Conservation (phyloP, 2,797 vertebrate genomes). For the Megaceryle alcyon region DNA sequence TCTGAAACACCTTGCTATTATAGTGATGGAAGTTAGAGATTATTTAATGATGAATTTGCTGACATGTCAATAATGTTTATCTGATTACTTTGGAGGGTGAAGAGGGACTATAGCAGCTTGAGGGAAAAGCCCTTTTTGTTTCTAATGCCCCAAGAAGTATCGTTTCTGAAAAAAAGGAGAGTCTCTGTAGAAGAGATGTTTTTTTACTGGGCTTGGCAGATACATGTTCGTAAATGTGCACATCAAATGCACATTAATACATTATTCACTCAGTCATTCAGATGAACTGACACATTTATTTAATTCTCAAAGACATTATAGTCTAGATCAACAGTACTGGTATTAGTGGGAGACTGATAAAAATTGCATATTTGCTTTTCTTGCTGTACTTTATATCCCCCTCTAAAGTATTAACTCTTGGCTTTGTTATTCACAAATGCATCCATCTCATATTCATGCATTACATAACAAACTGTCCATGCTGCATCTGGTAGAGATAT, state of each 20-base stretch:
- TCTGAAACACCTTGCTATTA: conserved; percentile 10
- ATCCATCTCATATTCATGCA: conserved; percentile 3
- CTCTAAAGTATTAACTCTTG: conserved; percentile 35
- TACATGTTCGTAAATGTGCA: conserved; percentile 42
- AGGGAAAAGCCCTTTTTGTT: conserved; percentile 55
- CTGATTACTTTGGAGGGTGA: conserved; percentile 47
- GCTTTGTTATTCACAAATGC: conserved; percentile 26
- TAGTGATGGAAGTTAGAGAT: conserved; percentile 37
- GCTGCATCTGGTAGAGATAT: not conserved
- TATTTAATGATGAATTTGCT: conserved; percentile 55
- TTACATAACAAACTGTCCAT: conserved; percentile 21
- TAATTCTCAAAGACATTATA: conserved; percentile 51
- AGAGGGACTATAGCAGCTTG: conserved; percentile 24
- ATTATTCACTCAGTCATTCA: conserved; percentile 70
- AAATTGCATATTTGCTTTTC: conserved; percentile 47
- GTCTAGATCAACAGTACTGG: not conserved
- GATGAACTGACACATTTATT: conserved; percentile 57
- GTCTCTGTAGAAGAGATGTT: not conserved
- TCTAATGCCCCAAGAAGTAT: conserved; percentile 60
- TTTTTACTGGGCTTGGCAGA: conserved; percentile 56
- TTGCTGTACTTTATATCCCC: not conserved
- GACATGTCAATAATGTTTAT: conserved; percentile 49
- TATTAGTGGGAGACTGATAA: conserved; percentile 47
- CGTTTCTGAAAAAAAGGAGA: conserved; percentile 12
- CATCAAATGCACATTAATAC: conserved; percentile 64